Percentiles rank a stretch among this genome's conserved stretches.
Conservation (phyloP, 1,140 invertebrate species). For the Dendrolimus kikuchii region DNA sequence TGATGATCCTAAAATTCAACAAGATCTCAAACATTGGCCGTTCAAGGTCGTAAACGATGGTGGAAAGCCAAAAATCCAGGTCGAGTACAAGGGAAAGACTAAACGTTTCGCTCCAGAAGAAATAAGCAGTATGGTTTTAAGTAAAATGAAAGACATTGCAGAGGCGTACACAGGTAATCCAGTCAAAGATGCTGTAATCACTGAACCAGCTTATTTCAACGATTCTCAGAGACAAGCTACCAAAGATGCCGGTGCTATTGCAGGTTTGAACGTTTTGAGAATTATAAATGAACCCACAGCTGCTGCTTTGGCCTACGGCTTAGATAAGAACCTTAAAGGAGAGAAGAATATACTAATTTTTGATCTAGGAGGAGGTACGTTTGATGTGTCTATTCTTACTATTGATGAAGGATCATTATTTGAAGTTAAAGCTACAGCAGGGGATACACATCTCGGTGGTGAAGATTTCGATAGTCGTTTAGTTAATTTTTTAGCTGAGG, state of each 20-base stretch:
- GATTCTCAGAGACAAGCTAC: conserved; percentile 71
- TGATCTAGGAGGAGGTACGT: conserved; percentile 59
- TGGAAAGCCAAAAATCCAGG: conserved; percentile 80
- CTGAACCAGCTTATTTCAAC: conserved; percentile 77
- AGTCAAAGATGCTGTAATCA: conserved; percentile 77
- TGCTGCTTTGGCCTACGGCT: conserved; percentile 84
- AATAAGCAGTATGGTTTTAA: conserved; percentile 83
- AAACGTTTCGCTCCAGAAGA: conserved; percentile 86
- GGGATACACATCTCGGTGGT: too few species aligned
- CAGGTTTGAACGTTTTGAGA: conserved; percentile 79
- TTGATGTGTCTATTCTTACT: too few species aligned
- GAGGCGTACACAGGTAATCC: conserved; percentile 81
- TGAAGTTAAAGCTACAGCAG: too few species aligned
- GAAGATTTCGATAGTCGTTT: too few species aligned
- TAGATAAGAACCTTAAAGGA: conserved; percentile 80
- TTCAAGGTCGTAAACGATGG: conserved; percentile 79
- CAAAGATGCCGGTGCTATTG: conserved; percentile 74
- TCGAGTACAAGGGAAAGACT: conserved; percentile 80
- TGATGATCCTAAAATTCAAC: conserved; percentile 81
- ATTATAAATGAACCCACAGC: conserved; percentile 86
- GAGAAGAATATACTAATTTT: conserved; percentile 72
- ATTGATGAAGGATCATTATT: too few species aligned
- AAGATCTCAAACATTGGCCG: conserved; percentile 84
- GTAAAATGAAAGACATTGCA: conserved; percentile 64
- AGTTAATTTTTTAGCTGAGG: too few species aligned